Base-by-base conservation (phyloP, 1,140 invertebrate genomes). In the Plectrocnemia conspersa region DNA sequence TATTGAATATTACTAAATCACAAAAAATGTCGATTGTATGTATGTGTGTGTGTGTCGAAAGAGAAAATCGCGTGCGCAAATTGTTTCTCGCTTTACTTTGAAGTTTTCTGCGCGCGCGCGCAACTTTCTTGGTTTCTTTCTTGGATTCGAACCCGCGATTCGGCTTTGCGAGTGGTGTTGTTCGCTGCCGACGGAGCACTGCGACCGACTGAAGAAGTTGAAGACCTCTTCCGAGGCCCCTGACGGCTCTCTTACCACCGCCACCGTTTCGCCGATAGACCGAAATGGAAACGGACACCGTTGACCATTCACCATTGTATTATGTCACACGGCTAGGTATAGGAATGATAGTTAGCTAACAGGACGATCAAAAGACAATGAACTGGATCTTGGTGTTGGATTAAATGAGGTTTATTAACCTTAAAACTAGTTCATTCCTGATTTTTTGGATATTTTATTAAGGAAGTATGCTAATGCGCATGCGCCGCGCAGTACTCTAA, bases 201-300 rank as follows among this genome's bases (percentile, higher is more conserved):
- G 35, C 13, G 35, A 38, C 35, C 13, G 35, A 38, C 35, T 38
- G 35, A 38, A 38, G 35, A 38, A 38, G 35, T 38, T 10, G 35
- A 38, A 15, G 35, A 38, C 35, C 18, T 38, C 35, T 38, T 38
- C 35, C 5, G 35, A 38, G 35, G 35, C 13, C 13, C 6, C 10
- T 13, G 15, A 5, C 35, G 35, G 6, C 15, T 10, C 6, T 29
- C 6, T 29, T 29, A 16, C 35, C 35, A 38, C 35, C 35, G 35
- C 35, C 35, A 38, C 35, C 15, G 35, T 38, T 38, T 38, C 10
- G 35, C 15, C 7, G 35, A 6, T 16, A 16, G 35, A 15, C 35
- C 7, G 13, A 38, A 38, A 7, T 9, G 35, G 35, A 7, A 38
- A 16, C 35, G 35, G 13, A n/a, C 35, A 38, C 35, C 35, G 35